phyloP scores from a whole-genome alignment of 2,113 vertebrate genomes.

The Arenaria interpres region DNA sequence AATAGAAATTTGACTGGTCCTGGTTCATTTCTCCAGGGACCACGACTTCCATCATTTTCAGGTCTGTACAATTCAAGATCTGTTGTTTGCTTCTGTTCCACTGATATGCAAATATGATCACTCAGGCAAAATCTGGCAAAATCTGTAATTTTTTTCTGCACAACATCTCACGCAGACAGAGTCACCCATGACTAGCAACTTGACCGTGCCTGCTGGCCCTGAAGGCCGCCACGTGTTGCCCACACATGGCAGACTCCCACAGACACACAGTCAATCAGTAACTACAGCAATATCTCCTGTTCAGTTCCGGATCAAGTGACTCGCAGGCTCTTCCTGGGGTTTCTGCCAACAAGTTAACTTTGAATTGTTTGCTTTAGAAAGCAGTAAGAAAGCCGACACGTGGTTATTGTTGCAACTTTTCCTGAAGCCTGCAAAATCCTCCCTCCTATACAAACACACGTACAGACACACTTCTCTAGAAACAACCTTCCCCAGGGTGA shows the following conservation, averaged over 20 bases:
- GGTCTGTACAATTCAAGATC: accelerated
- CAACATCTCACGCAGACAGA: background rate
- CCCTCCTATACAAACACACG: background rate
- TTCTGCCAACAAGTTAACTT: background rate
- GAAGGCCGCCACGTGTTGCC: background rate
- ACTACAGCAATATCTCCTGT: background rate
- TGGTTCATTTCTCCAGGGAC: background rate
- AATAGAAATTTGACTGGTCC: background rate
- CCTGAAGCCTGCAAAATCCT: background rate
- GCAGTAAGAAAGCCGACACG: background rate
- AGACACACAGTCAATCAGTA: background rate
- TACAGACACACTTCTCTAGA: background rate
- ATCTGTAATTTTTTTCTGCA: background rate
- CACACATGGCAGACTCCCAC: background rate
- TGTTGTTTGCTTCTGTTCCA: background rate
- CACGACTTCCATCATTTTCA: background rate
- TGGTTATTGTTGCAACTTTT: background rate
- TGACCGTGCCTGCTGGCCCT: background rate
- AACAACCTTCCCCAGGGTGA: background rate
- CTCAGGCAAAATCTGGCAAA: background rate
- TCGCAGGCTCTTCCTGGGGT: background rate
- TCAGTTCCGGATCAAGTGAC: background rate
- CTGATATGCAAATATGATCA: background rate
- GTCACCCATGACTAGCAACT: background rate
- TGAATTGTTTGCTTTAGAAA: background rate